These are phyloP conservation scores for Pachyseris speciosa DNA, from an alignment of 64 coral and sea anemone genomes.

Conservation along the genomic window DNA sequence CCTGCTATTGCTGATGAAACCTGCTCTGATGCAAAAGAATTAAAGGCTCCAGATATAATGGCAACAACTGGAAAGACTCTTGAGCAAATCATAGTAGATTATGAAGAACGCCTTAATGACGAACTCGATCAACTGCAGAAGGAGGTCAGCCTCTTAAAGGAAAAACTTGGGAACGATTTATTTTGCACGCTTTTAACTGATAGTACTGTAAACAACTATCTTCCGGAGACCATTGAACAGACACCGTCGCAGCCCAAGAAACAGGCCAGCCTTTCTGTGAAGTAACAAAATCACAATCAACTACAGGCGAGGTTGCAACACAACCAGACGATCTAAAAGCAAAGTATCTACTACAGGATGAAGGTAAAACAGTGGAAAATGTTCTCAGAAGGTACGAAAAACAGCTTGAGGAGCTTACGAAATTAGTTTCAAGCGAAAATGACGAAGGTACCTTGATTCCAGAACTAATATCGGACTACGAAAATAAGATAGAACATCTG, in stretches of 20 bases:
- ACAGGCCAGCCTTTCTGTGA: not conserved
- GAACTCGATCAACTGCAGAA: not conserved
- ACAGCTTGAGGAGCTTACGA: not conserved
- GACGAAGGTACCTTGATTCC: not conserved
- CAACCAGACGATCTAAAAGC: not conserved
- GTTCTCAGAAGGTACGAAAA: constrained; percentile 21
- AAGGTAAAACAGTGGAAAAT: constrained; percentile 35
- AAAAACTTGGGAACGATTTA: constrained; percentile 42
- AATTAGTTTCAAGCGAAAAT: not conserved
- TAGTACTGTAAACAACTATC: not conserved
- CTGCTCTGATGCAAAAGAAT: not conserved
- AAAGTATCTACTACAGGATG: not conserved
- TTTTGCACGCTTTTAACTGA: not conserved
- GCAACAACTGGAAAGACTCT: constrained; percentile 43
- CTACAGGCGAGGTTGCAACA: not conserved
- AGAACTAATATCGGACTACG: not conserved
- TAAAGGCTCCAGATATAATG: constrained; percentile 11
- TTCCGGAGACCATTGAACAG: not conserved
- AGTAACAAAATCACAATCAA: not conserved
- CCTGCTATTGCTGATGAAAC: not conserved
- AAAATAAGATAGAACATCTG: not conserved
- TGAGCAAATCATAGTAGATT: constrained; percentile 23
- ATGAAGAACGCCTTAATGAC: constrained; percentile 46
- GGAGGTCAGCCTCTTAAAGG: not conserved
- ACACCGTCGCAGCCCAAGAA: not conserved